Conservation (phyloP, 2,888 invertebrate genomes). For the Drosophila nigricruria region DNA sequence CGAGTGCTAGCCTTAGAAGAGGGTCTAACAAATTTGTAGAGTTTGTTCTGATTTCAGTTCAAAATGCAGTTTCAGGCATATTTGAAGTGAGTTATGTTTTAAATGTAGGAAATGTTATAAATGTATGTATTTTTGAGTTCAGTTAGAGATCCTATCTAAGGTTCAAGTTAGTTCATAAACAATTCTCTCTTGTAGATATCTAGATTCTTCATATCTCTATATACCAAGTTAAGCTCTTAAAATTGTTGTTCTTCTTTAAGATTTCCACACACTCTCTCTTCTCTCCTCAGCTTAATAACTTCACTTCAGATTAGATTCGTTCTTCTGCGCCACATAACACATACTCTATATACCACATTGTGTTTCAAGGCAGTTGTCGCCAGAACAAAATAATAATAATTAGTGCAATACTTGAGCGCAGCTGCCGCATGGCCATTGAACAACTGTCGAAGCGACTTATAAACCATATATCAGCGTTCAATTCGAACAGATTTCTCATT, state of each 20-base stretch:
- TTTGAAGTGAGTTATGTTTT: not conserved
- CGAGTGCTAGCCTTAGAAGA: not conserved
- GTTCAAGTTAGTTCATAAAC: too few relatives aligned
- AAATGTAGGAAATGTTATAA: too few relatives aligned
- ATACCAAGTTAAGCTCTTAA: too few relatives aligned
- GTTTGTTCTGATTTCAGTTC: not conserved
- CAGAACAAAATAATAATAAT: constrained; percentile 40
- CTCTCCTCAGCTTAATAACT: not conserved
- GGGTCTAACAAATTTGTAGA: not conserved
- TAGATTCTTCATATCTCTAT: too few relatives aligned
- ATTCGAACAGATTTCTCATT: constrained; percentile 76
- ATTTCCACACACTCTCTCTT: too few relatives aligned
- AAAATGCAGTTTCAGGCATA: not conserved
- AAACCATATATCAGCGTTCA: constrained; percentile 21
- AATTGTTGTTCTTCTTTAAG: too few relatives aligned
- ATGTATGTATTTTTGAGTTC: too few relatives aligned
- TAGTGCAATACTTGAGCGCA: constrained; percentile 60
- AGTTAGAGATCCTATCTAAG: too few relatives aligned
- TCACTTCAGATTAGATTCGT: not conserved
- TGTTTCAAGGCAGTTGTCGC: constrained; percentile 4
- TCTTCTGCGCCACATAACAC: not conserved
- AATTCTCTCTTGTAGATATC: too few relatives aligned
- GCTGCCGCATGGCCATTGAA: constrained; percentile 61
- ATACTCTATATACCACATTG: not conserved
- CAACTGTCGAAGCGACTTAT: constrained; percentile 60